Percentiles rank a stretch among this genome's conserved stretches.
These are phyloP conservation scores for Potamilus streckersoni DNA, from an alignment of 1,140 invertebrate species.

Conservation along the genomic window DNA sequence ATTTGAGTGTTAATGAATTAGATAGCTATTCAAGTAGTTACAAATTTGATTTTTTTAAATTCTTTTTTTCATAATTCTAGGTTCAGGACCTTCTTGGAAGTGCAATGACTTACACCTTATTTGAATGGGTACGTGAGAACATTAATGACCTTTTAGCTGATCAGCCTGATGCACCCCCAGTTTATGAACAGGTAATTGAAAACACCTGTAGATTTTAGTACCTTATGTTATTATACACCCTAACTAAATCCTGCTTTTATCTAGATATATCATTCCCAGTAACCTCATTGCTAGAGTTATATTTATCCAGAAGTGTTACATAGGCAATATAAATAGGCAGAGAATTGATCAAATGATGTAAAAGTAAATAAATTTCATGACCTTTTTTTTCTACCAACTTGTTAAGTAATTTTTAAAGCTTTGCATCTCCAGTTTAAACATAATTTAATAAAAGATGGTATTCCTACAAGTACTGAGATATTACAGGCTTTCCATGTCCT, in stretches of 20 bases:
- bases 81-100: conserved; percentile 76
- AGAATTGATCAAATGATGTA: background rate
- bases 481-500: too few species aligned
- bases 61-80: conserved; percentile 19
- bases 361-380: too few species aligned
- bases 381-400: too few species aligned
- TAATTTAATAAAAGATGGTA: too few species aligned
- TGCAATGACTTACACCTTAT: conserved; percentile 94
- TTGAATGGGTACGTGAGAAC: conserved; percentile 92
- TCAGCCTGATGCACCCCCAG: conserved; percentile 73
- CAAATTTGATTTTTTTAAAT: background rate
- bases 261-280: background rate
- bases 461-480: too few species aligned
- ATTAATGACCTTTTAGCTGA: conserved; percentile 77
- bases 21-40: background rate
- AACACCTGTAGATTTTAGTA: too few species aligned
- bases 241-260: background rate
- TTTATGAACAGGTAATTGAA: conserved; percentile 30
- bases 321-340: background rate
- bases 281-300: background rate
- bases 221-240: background rate
- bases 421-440: too few species aligned
- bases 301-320: background rate
- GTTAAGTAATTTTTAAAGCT: too few species aligned
- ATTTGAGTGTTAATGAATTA: too few species aligned